A percentile compares a stretch with the other conserved stretches of the same genome.
These are phyloP conservation scores for Germaria angustata DNA, from an alignment of 2,888 invertebrate genomes.

Conservation along the genomic window DNA sequence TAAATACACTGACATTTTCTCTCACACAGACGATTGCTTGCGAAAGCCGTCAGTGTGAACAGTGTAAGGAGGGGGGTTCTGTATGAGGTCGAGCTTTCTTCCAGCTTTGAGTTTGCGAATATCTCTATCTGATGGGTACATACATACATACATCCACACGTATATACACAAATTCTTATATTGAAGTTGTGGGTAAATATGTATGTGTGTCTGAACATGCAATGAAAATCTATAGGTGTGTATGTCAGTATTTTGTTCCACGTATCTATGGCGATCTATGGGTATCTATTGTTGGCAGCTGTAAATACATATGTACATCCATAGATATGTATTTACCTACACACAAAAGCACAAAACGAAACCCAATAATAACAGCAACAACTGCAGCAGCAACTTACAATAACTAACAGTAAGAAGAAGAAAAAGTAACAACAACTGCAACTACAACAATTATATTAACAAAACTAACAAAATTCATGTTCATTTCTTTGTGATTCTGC, in stretches of 20 bases:
- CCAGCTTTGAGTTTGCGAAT: constrained; percentile 15
- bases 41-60: background rate
- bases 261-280: constrained; percentile 58
- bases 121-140: background rate
- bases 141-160: background rate
- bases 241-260: background rate
- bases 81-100: constrained; percentile 36
- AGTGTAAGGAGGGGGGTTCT: background rate
- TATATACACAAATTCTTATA: background rate
- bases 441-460: background rate
- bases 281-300: constrained; percentile 47
- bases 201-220: no score
- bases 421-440: background rate
- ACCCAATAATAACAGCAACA: constrained; percentile 3
- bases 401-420: constrained; percentile 5
- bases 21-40: background rate
- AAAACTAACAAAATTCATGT: constrained; percentile 2
- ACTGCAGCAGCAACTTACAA: background rate
- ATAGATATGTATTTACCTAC: background rate
- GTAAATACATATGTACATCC: constrained; percentile 7
- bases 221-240: background rate
- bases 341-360: background rate
- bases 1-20: background rate
- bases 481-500: background rate
- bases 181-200: background rate